Evolutionary conservation across 2,113 vertebrate genomes (phyloP), one percentile per base, ranked within the genome.

Genomic region (Axis porcinus): DNA sequence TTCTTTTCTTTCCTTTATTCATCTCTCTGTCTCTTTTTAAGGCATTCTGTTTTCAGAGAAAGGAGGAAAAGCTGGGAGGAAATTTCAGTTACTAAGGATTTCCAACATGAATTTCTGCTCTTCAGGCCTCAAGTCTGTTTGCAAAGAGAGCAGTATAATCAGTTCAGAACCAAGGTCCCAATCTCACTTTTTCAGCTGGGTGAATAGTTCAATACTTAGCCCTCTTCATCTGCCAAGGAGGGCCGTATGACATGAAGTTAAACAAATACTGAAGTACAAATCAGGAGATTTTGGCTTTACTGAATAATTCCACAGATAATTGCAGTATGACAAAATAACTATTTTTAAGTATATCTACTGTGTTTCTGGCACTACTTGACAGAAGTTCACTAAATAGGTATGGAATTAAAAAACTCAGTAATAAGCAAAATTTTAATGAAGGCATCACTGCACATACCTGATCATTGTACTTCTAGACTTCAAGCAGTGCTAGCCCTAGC

Each of bases 1-100:
- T 76, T 97, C 81, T 97, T 96, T 97, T 67, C 30, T 85, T 60
- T 60, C 52, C 33, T 64, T 60, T 33, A 28, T 82, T 47, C 19
- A 25, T 70, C 40, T n/a, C 33, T 55, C 12, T 67, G 10, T 88
- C 76, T 90, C 83, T 92, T 27, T 40, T 88, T 79, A 97, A 97
- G 67, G 0, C 21, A 57, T 96, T 93, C 82, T 0, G 86, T 96
- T 97, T 96, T 91, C 89, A 89, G 45, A 88, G n/a, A 79, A 96
- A 89, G 15, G 50, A 96, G 43, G 0, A 92, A 96, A 90, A 27
- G 94, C 52, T 95, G 47, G 2, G 3, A 82, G 30, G 40, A 84
- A 23, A 9, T 88, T 97, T 87, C 58, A 60, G 7, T 58, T 91
- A 62, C n/a, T 52, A 89, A 83, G 76, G 54, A 74, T 40, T 97